These are phyloP conservation scores for Ceratotherium simum DNA, from an alignment of 2,113 vertebrate species.

Conservation along the genomic window DNA sequence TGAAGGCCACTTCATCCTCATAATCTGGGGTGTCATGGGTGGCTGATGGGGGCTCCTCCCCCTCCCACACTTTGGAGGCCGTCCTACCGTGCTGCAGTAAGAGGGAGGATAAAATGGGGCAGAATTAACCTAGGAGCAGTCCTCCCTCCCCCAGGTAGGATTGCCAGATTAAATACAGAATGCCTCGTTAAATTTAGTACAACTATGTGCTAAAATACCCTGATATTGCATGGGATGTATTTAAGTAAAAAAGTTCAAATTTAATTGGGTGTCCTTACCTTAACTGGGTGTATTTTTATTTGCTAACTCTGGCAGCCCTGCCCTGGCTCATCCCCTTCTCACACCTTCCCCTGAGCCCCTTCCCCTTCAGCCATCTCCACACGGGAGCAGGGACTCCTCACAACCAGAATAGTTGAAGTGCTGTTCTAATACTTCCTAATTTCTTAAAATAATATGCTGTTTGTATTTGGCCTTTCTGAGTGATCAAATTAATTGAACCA, in stretches of 20 bases:
- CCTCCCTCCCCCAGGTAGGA: neutral
- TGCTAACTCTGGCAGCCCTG: neutral
- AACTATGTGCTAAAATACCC: neutral
- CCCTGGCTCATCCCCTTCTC: neutral
- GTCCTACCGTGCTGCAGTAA: neutral
- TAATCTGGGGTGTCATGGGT: neutral
- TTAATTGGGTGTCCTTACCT: neutral
- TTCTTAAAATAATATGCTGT: neutral
- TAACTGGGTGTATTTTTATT: neutral
- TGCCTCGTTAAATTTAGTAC: neutral
- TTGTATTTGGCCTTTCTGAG: neutral
- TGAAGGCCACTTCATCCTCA: neutral
- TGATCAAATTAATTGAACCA: neutral
- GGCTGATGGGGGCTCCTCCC: neutral
- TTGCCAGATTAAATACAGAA: neutral
- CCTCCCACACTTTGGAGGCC: neutral
- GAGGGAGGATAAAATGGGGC: neutral
- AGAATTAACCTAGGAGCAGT: neutral
- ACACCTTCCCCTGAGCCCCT: neutral
- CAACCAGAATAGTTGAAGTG: neutral
- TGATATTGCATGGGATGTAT: neutral
- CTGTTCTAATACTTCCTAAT: neutral
- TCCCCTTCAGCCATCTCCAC: accelerated
- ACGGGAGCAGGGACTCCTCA: neutral
- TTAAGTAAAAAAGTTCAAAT: neutral